A percentile compares a stretch with the other conserved stretches of the same genome.
Conservation (phyloP, 1,140 invertebrate genomes). For the Polyergus mexicanus region DNA sequence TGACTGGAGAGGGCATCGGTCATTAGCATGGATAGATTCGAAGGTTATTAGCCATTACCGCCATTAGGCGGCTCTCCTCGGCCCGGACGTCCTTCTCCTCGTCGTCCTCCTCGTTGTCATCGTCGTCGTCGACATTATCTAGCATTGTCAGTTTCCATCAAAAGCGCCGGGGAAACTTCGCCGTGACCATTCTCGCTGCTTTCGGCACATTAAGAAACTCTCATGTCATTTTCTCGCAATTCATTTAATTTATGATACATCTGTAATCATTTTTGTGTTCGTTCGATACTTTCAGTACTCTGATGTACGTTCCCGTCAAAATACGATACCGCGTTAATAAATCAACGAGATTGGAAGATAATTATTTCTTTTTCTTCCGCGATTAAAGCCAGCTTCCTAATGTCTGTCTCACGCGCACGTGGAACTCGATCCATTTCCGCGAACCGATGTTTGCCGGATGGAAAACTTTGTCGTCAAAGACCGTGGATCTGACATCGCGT, state of each 20-base stretch:
- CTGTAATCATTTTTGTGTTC: background rate
- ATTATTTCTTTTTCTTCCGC: constrained; percentile 47
- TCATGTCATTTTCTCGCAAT: constrained; percentile 53
- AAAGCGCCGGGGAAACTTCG: constrained; percentile 2
- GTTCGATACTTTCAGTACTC: background rate
- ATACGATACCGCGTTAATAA: background rate
- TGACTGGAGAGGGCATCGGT: constrained; percentile 79
- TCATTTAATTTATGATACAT: constrained; percentile 49
- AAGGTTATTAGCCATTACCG: constrained; percentile 84
- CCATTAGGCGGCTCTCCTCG: constrained; percentile 79
- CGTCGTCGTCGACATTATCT: constrained; percentile 56
- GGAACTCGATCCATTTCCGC: constrained; percentile 78
- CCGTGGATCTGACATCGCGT: constrained; percentile 59
- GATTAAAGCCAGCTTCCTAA: constrained; percentile 64
- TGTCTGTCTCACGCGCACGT: constrained; percentile 55
- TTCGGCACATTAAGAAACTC: background rate
- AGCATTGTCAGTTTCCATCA: constrained; percentile 55
- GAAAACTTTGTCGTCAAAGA: constrained; percentile 81
- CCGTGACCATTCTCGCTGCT: constrained; percentile 21
- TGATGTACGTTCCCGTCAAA: background rate
- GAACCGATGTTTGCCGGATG: constrained; percentile 78
- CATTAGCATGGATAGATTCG: constrained; percentile 84
- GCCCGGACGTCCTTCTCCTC: constrained; percentile 63
- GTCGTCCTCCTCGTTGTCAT: constrained; percentile 44
- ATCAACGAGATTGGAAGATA: background rate